These are phyloP conservation scores for Drosophila teissieri DNA, from an alignment of 1,140 invertebrate genomes.

Conservation along the genomic window DNA sequence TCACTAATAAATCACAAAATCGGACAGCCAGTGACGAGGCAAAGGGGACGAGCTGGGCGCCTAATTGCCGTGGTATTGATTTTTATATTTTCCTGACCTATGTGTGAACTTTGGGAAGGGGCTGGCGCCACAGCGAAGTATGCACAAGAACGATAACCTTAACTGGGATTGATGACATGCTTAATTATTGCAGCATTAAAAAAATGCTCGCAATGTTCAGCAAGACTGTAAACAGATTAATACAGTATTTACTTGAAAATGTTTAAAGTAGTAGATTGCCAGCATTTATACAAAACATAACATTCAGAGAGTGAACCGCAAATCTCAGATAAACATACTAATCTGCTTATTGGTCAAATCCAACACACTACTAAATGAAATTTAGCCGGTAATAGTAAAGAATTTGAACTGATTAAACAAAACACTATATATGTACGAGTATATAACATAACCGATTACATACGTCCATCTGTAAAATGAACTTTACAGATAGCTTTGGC, in stretches of 20 bases:
- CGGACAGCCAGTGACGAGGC: conserved; percentile 29
- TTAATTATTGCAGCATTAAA: conserved; percentile 16
- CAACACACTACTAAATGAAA: too few species aligned
- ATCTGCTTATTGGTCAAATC: too few species aligned
- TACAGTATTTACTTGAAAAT: not conserved
- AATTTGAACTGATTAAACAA: too few species aligned
- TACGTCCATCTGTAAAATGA: conserved; percentile 29
- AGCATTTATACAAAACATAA: too few species aligned
- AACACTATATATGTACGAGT: too few species aligned
- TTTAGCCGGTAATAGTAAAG: too few species aligned
- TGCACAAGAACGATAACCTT: not conserved
- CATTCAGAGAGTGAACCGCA: too few species aligned
- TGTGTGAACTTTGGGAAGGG: conserved; percentile 28
- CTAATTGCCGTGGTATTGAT: conserved; percentile 68
- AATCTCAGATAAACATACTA: too few species aligned
- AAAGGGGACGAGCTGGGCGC: conserved; percentile 18
- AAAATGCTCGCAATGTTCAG: not conserved
- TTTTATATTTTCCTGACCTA: conserved; percentile 39
- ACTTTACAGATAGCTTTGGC: conserved; percentile 21
- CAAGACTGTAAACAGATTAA: not conserved
- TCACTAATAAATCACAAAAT: conserved; percentile 62
- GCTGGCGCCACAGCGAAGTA: conserved; percentile 19
- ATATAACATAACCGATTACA: not conserved
- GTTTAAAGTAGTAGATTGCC: too few species aligned
- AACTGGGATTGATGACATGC: conserved; percentile 15